Percentiles rank a stretch among this genome's conserved stretches.
Conservation (phyloP, 2,888 invertebrate species). For the Lasioglossum villosulum region DNA sequence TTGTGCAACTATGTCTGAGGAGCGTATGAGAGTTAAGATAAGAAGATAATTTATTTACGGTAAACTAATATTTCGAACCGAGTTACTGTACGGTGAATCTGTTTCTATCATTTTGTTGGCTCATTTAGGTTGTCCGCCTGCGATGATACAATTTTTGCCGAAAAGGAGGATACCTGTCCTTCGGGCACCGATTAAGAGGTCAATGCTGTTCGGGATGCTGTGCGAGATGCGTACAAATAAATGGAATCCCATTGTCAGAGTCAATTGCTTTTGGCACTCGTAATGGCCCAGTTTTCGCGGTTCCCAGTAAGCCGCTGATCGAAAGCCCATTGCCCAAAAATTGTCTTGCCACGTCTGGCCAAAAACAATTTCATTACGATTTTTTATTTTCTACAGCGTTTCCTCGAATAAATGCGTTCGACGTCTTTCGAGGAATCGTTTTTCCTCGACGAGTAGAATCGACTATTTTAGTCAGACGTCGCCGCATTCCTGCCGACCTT, state of each 20-base stretch:
- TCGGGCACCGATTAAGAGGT: neutral
- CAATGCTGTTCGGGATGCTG: conserved; percentile 20
- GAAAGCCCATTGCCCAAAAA: neutral
- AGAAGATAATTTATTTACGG: neutral
- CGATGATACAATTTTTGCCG: too few species aligned
- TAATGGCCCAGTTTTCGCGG: conserved; percentile 55
- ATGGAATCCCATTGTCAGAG: conserved; percentile 68
- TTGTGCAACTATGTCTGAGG: too few species aligned
- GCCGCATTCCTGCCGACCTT: conserved; percentile 59
- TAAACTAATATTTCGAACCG: neutral
- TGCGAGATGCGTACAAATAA: conserved; percentile 42
- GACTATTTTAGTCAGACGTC: conserved; percentile 69
- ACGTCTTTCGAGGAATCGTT: conserved; percentile 11
- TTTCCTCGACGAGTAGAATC: conserved; percentile 37
- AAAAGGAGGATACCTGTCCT: neutral
- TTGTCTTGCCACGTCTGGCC: neutral
- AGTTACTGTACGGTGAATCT: neutral
- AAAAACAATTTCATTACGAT: neutral
- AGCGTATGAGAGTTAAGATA: too few species aligned
- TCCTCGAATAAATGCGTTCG: neutral
- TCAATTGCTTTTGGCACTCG: conserved; percentile 65
- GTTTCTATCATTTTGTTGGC: neutral
- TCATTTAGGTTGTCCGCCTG: too few species aligned
- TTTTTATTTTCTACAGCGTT: neutral
- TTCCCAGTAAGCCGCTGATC: conserved; percentile 47